A percentile compares a stretch with the other conserved stretches of the same genome.
phyloP scores from a whole-genome alignment of 2,113 vertebrate genomes.

The Seriola aureovittata region DNA sequence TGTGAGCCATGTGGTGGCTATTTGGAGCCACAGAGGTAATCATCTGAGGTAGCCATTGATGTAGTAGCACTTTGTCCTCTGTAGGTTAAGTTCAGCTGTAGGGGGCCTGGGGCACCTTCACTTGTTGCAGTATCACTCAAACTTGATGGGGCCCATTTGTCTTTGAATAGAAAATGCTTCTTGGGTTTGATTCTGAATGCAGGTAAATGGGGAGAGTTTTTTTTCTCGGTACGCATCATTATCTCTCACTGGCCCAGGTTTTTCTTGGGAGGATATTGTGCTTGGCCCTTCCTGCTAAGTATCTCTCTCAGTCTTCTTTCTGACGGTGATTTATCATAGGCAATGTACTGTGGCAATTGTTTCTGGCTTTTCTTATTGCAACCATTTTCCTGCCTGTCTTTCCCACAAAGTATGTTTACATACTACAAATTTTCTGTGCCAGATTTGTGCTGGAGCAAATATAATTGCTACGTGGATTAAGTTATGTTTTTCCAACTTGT shows the following conservation, averaged over 20 bases:
- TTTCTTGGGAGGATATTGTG: neutral
- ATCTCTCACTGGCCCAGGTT: neutral
- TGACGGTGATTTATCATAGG: neutral
- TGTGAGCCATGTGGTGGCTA: constrained; percentile 71
- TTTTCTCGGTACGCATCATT: neutral
- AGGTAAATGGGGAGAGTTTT: neutral
- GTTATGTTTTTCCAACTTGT: neutral
- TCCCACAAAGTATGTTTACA: neutral
- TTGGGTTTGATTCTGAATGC: neutral
- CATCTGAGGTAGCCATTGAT: constrained; percentile 39
- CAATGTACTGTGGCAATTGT: neutral
- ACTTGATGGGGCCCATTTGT: constrained; percentile 26
- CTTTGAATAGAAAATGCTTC: neutral
- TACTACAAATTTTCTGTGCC: neutral
- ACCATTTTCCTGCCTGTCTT: neutral
- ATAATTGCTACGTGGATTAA: neutral
- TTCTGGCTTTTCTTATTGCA: neutral
- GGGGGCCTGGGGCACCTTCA: constrained; percentile 1
- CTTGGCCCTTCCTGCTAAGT: constrained; percentile 4
- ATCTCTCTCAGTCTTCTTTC: neutral
- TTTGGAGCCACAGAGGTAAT: constrained; percentile 66
- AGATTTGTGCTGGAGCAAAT: neutral
- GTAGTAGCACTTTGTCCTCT: constrained; percentile 49
- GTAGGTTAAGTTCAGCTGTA: constrained; percentile 25
- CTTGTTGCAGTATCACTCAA: neutral